Percentiles rank a stretch among this genome's conserved stretches.
These are phyloP conservation scores for Himantopus leucocephalus DNA, from an alignment of 2,113 vertebrate genomes.

Conservation along the genomic window DNA sequence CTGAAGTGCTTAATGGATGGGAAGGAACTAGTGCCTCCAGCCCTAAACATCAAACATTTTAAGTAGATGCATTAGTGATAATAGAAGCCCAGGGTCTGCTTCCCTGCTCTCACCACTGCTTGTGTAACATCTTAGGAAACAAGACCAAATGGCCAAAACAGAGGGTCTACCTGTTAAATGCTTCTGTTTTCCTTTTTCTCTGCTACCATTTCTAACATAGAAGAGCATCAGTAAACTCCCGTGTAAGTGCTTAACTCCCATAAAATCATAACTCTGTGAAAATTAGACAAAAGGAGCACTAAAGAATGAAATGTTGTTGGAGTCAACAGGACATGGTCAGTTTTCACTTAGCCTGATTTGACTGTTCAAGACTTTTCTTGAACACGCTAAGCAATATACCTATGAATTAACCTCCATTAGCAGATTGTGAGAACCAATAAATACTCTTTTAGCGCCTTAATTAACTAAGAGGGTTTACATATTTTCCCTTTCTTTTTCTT, in stretches of 20 bases:
- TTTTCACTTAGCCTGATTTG: constrained; percentile 12
- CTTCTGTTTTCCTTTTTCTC: neutral
- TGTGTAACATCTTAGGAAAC: neutral
- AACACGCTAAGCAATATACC: neutral
- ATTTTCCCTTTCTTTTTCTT: neutral
- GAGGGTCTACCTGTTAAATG: neutral
- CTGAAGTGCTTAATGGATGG: neutral
- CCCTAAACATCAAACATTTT: neutral
- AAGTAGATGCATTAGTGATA: neutral
- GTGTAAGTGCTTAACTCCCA: neutral
- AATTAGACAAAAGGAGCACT: neutral
- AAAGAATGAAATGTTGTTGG: neutral
- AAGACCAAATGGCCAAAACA: neutral
- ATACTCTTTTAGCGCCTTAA: neutral
- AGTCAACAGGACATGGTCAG: neutral
- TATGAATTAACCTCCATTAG: constrained; percentile 27
- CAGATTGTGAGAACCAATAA: constrained; percentile 16
- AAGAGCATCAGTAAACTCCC: neutral
- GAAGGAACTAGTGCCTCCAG: neutral
- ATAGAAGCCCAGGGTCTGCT: neutral
- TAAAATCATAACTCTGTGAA: neutral
- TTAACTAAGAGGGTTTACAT: neutral
- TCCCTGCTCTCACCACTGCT: neutral
- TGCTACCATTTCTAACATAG: neutral
- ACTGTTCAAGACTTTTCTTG: neutral